Base-by-base conservation (phyloP, 2,113 vertebrate genomes). In the Trachemys scripta region DNA sequence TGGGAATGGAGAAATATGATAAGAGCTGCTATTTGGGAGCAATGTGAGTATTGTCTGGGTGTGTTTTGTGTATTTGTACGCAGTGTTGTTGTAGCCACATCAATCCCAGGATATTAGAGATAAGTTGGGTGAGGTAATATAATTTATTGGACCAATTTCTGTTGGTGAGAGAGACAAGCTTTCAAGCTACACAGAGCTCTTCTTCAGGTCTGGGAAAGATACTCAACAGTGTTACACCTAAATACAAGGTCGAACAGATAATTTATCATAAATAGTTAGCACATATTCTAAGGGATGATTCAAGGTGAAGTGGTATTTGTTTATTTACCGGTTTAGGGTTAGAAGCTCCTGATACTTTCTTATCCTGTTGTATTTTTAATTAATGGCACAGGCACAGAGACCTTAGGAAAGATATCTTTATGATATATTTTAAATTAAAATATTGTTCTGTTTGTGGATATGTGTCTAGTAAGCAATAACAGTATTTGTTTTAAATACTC, bases 361-460 rank as follows among this genome's bases (percentile, higher is more conserved):
- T 96, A 85, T 47, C 38, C 8, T 45, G 13, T 76, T 87, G 6
- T n/a, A 45, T 83, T 62, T 80, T 83, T 75, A 93, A 92, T 79
- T 82, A 51, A 89, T 35, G 59, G 59, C 59, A 86, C 25, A 50
- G 51, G 31, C 38, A 14, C 45, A 88, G 76, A 79, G 85, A 54
- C 22, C 29, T 82, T 79, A 62, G 35, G 20, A 13, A 10, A 12
- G 2, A 42, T 94, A 50, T 59, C 49, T 76, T 54, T 22, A 12
- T 56, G 31, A 53, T 50, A 49, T 24, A 45, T 88, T 85, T 78
- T 85, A 59, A 72, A 54, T 45, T 35, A 75, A 85, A 45, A 16
- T 25, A 79, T 14, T 42, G 14, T 25, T 57, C 25, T 42, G 76
- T 25, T 62, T 53, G 47, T n/a, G 29, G 12, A 29, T 24, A n/a